These are phyloP conservation scores for Xanthorhoe spadicearia DNA, from an alignment of 2,888 invertebrate genomes.

Conservation along the genomic window DNA sequence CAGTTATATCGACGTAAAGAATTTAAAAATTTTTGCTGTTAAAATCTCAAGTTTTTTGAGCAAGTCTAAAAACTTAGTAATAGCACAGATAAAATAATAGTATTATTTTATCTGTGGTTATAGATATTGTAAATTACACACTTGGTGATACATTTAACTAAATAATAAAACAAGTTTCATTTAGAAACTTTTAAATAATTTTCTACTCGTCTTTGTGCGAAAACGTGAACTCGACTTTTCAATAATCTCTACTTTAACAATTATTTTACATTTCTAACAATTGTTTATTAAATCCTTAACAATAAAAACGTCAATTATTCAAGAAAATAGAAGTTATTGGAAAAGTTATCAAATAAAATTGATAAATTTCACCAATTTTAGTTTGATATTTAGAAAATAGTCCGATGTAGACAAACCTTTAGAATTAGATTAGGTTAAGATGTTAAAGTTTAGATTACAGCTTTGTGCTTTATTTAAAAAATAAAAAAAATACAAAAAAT, in stretches of 20 bases:
- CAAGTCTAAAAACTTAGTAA: constrained; percentile 34
- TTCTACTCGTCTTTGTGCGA: constrained; percentile 79
- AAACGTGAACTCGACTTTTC: constrained; percentile 70
- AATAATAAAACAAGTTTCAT: constrained; percentile 19
- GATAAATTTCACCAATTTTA: constrained; percentile 33
- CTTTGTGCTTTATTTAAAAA: constrained; percentile 35
- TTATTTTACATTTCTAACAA: constrained; percentile 58
- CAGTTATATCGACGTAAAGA: constrained; percentile 48
- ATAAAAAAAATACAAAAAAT: constrained; percentile 11
- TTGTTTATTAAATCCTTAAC: constrained; percentile 55
- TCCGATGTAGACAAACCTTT: constrained; percentile 14
- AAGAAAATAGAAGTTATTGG: constrained; percentile 49
- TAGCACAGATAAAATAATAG: too few species aligned
- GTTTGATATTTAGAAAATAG: constrained; percentile 25
- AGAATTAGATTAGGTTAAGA: constrained; percentile 17
- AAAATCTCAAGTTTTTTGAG: constrained; percentile 35
- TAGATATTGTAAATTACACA: neutral
- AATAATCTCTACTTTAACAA: constrained; percentile 70
- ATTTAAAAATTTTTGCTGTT: constrained; percentile 8
- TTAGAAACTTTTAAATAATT: constrained; percentile 34
- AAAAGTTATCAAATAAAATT: constrained; percentile 38
- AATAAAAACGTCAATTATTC: constrained; percentile 66
- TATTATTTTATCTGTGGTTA: too few species aligned
- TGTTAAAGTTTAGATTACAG: constrained; percentile 24
- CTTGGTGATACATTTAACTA: constrained; percentile 4